Base-by-base conservation (phyloP, 2,113 vertebrate genomes). In the Oryzias melastigma region DNA sequence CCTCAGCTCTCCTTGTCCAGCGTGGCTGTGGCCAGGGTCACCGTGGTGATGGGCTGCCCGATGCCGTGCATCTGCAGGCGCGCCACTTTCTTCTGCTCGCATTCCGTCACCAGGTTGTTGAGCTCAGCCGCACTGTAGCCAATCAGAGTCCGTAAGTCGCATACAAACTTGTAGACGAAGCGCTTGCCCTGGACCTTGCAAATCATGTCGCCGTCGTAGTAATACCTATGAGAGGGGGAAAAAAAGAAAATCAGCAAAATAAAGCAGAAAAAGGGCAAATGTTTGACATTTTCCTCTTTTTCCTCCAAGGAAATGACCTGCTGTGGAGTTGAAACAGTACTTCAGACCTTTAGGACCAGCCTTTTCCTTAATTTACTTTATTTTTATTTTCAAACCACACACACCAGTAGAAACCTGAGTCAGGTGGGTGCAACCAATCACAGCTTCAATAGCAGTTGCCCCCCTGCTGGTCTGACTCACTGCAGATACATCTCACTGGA, bases 191-290 rank as follows among this genome's bases (percentile, higher is more conserved):
- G 97, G 78, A 99, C 97, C 90, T 99, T 99, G 91, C 97, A 98
- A 88, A 99, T 99, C 97, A 99, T 98, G 88, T 99, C 97, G 27
- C 97, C 97, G 4, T 99, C 97, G 35, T 99, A 99, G 83, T 99
- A 99, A 89, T 99, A 98, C 81, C 97, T 99, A 65, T 22, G 65
- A 20, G 53, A 66, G 7, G 70, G 24, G 4, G 12, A 3, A 27
- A n/a, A n/a, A n/a, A n/a, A n/a, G n/a, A n/a, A n/a, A n/a, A n/a
- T n/a, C n/a, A n/a, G n/a, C n/a, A n/a, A n/a, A 45, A 45, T 16
- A 46, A 18, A 10, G n/a, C 2, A 2, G 35, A 10, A 12, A 12
- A 35, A 10, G 35, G n/a, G n/a, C n/a, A n/a, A n/a, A n/a, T 12
- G 35, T 35, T 35, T 35, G 8, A 35, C 29, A n/a, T n/a, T n/a